phyloP scores from a whole-genome alignment of 2,113 vertebrate species.

The Pluvianellus socialis region DNA sequence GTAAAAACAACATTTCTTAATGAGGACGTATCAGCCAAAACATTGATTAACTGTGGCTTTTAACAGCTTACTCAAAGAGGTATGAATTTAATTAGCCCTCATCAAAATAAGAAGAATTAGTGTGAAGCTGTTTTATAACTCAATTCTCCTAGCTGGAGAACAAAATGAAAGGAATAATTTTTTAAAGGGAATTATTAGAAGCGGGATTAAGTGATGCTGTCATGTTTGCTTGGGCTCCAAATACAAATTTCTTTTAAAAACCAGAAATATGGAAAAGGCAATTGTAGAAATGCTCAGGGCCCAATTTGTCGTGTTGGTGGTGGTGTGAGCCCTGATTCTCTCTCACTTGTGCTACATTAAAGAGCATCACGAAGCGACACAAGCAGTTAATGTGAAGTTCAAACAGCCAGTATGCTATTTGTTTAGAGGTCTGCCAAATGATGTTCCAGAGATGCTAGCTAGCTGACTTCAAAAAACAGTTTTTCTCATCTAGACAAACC shows the following conservation, averaged over 20 bases:
- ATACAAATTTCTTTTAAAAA: not conserved
- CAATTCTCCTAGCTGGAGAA: conserved; percentile 26
- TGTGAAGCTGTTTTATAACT: conserved; percentile 44
- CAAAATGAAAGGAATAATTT: not conserved
- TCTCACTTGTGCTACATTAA: not conserved
- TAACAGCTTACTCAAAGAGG: conserved; percentile 51
- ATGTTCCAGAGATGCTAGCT: not conserved
- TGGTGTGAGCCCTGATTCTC: not conserved
- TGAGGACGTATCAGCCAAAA: not conserved
- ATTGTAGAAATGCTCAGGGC: not conserved
- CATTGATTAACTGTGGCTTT: conserved; percentile 52
- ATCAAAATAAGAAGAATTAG: conserved; percentile 54
- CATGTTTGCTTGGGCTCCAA: not conserved
- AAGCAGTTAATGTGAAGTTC: not conserved
- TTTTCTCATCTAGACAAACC: not conserved
- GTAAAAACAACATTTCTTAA: conserved; percentile 13
- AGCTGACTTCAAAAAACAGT: not conserved
- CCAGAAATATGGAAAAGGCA: not conserved
- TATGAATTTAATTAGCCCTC: conserved; percentile 43
- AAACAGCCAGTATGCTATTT: not conserved
- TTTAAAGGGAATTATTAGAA: conserved; percentile 15
- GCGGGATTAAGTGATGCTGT: not conserved
- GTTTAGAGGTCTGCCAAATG: not conserved
- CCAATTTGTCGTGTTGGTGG: not conserved
- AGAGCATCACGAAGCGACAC: not conserved